Conservation (phyloP, 2,113 vertebrate species). For the Eubucco bourcierii region DNA sequence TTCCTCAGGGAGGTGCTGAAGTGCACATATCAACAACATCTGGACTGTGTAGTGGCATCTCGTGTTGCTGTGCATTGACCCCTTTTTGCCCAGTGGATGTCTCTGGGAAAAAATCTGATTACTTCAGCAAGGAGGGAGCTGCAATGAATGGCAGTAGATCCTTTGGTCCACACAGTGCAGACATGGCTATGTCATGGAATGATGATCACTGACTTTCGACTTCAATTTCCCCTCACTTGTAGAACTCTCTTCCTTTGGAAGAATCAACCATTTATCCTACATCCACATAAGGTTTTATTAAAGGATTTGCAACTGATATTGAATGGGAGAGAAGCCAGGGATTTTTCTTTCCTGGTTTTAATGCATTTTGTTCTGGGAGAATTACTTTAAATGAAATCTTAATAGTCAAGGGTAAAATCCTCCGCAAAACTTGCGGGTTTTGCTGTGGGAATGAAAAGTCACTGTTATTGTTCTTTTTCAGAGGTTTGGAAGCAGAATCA, state of each 20-base stretch:
- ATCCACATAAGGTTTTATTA: neutral
- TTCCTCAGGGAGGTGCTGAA: neutral
- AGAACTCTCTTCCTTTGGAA: neutral
- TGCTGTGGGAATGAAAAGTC: neutral
- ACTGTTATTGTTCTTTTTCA: neutral
- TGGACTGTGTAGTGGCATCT: neutral
- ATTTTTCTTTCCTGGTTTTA: neutral
- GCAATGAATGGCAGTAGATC: neutral
- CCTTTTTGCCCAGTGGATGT: neutral
- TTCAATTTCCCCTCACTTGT: neutral
- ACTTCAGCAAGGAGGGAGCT: neutral
- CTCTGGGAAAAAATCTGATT: neutral
- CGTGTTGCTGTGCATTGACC: neutral
- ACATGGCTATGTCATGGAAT: neutral
- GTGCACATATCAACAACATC: fast-evolving
- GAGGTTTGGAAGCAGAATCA: neutral
- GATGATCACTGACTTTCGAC: neutral
- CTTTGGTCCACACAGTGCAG: neutral
- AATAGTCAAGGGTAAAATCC: neutral
- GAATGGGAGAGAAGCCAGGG: neutral
- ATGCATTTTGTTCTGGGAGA: neutral
- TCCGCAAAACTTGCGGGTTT: neutral
- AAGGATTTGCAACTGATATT: neutral
- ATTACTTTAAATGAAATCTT: neutral
- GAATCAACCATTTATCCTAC: neutral